Percentiles rank a stretch among this genome's conserved stretches.
Evolutionary conservation across 2,888 invertebrate species (phyloP).

Genomic region (Dryadula phaetusa): DNA sequence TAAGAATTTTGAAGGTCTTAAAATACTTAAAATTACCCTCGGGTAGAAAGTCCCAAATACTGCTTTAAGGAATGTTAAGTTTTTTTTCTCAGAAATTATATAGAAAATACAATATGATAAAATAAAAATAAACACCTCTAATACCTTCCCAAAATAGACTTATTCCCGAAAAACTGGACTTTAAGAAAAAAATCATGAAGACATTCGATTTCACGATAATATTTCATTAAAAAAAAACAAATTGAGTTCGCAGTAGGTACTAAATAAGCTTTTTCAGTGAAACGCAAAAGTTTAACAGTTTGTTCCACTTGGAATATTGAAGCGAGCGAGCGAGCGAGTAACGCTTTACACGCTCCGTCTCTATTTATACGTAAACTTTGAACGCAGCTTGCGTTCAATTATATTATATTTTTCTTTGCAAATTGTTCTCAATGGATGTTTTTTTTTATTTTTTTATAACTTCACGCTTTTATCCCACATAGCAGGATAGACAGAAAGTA

Average conservation of each 20-base stretch:
- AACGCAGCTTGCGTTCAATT: too few relatives aligned
- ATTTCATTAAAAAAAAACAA: neutral
- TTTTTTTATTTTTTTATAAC: too few relatives aligned
- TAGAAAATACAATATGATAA: neutral
- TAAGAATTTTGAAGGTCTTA: too few relatives aligned
- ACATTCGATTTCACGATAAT: neutral
- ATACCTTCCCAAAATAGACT: neutral
- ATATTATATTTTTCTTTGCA: too few relatives aligned
- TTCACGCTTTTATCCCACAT: too few relatives aligned
- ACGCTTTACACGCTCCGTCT: neutral
- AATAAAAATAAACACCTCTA: neutral
- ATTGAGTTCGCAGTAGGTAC: too few relatives aligned
- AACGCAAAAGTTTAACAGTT: constrained; percentile 1
- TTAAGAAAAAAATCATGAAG: neutral
- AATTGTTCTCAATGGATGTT: too few relatives aligned
- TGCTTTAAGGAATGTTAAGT: too few relatives aligned
- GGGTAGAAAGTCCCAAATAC: too few relatives aligned
- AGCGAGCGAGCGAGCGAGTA: neutral
- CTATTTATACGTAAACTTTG: neutral
- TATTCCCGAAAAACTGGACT: neutral
- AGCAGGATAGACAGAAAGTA: too few relatives aligned
- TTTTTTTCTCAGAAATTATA: too few relatives aligned
- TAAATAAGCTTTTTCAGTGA: constrained; percentile 5
- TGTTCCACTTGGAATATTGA: neutral
- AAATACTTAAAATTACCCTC: too few relatives aligned